phyloP scores from a whole-genome alignment of 1,140 invertebrate genomes.

The Leucophenga varia region DNA sequence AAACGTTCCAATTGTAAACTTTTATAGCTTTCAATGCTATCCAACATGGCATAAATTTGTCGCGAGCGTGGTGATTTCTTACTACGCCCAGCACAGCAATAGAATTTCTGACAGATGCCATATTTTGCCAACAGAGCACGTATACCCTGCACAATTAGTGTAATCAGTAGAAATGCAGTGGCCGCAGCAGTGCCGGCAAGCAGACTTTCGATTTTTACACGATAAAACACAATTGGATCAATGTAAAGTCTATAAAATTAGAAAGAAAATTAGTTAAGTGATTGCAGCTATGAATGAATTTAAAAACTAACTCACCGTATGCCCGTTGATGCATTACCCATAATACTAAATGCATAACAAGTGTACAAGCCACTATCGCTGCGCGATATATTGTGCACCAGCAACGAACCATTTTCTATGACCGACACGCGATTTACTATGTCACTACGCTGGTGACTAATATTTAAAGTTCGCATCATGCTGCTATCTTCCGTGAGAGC shows the following conservation, averaged over 20 bases:
- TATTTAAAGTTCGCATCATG: conserved; percentile 20
- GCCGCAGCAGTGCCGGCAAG: conserved; percentile 78
- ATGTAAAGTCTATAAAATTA: conserved; percentile 64
- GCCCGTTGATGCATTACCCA: conserved; percentile 72
- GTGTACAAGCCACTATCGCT: conserved; percentile 85
- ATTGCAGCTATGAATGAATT: neutral
- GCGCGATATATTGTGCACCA: conserved; percentile 66
- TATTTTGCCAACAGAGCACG: conserved; percentile 68
- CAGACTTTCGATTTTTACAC: conserved; percentile 81
- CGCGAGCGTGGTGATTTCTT: conserved; percentile 72
- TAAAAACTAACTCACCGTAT: conserved; percentile 56
- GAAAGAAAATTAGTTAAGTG: conserved; percentile 1
- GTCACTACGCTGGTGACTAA: conserved; percentile 32
- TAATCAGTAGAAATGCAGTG: conserved; percentile 74
- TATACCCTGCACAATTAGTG: conserved; percentile 75
- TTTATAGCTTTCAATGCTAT: conserved; percentile 89
- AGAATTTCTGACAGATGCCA: conserved; percentile 63
- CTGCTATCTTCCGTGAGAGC: conserved; percentile 40
- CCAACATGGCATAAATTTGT: conserved; percentile 82
- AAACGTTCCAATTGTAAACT: conserved; percentile 83
- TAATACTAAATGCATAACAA: conserved; percentile 81
- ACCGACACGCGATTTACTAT: conserved; percentile 57
- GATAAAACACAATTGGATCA: conserved; percentile 77
- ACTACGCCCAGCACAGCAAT: conserved; percentile 63
- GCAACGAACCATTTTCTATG: conserved; percentile 69